These are phyloP conservation scores for Morbakka virulenta DNA, from an alignment of 30 jellyfish, hydroid and myxozoan species.

Conservation along the genomic window DNA sequence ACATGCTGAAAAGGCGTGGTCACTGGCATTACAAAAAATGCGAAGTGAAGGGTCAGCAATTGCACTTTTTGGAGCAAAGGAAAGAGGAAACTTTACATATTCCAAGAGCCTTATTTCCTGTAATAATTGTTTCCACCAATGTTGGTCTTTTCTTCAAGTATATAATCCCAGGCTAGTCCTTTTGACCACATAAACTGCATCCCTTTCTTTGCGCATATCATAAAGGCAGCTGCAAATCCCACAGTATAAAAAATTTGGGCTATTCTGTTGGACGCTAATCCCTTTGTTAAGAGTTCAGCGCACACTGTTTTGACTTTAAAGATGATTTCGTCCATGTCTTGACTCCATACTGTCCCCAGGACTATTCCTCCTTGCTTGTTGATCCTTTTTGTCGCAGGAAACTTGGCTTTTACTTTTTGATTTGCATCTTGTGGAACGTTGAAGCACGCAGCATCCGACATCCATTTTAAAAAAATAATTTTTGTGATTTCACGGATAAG, in stretches of 20 bases:
- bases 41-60: neutral
- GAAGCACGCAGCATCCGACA: neutral
- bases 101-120: neutral
- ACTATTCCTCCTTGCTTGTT: constrained; percentile 5
- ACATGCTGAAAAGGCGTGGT: constrained; percentile 66
- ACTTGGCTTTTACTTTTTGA: too few relatives aligned
- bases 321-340: neutral
- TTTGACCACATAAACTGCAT: neutral
- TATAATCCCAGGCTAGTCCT: neutral
- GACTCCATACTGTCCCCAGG: constrained; percentile 24
- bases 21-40: neutral
- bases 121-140: constrained; percentile 3
- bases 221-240: constrained; percentile 14
- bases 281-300: neutral
- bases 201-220: neutral
- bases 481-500: constrained; percentile 15
- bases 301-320: neutral
- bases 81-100: neutral
- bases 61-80: neutral
- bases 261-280: neutral
- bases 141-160: constrained; percentile 3
- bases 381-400: neutral
- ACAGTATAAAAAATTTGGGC: neutral
- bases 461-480: neutral
- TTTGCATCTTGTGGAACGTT: too few relatives aligned